Base-by-base conservation (phyloP, 2,888 invertebrate genomes). In the Drosophila subsilvestris region DNA sequence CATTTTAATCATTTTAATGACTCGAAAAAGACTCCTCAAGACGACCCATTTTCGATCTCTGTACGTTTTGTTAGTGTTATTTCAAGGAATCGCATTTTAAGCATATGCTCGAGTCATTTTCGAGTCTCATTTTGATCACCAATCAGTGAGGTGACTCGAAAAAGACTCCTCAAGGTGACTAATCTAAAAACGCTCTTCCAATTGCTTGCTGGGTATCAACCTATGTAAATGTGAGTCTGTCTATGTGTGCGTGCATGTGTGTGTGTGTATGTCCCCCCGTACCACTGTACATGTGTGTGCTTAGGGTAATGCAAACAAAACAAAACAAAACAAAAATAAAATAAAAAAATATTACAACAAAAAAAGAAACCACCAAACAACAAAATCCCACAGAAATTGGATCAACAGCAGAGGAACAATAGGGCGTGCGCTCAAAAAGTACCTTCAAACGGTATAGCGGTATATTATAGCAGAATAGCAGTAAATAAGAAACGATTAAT, bases 371-470 rank as follows among this genome's bases (percentile, higher is more conserved):
- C 12, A 32, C 32, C 54, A 53, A 59, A 45, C 27, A 63, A 55
- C 27, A 63, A 55, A 70, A 49, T 71, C 49, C 68, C 65, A 70
- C 76, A 63, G 73, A 58, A 37, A 65, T 50, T 66, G 44, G 54
- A 65, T 44, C 56, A 67, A 20, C 29, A 37, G 12, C 25, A 17
- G 44, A 43, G 56, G 57, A 18, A 47, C 68, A 49, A 32, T 48
- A 67, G 56, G 63, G 53, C 71, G 71, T 71, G 71, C 71, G 71
- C 71, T 71, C 63, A 73, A 49, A 14, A 29, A 42, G 68, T 68
- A 59, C 69, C 75, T 68, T 53, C 42, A 42, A 54, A 45, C 47
- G 47, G 55, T 54, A 54, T 54, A 54, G 57, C 29, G 43, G 20
- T 43, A 42, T 37, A 50, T 20, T 43, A 42, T 29, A 50, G 48